A percentile compares a stretch with the other conserved stretches of the same genome.
Conservation (phyloP, 2,113 vertebrate species). For the Thermophis baileyi region DNA sequence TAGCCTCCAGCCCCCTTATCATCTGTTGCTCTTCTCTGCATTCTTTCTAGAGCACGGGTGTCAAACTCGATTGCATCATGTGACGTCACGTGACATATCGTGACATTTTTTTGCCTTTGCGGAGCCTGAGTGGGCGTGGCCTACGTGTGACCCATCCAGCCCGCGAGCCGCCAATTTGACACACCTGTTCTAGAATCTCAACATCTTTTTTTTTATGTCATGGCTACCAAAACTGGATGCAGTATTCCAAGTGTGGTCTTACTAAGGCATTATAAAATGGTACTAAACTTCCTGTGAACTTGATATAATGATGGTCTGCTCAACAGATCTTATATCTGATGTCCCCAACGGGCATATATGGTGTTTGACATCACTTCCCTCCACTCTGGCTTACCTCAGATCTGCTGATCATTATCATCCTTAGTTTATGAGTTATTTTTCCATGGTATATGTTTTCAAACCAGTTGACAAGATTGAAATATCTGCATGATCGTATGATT, state of each 20-base stretch:
- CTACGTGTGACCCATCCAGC: too few relatives aligned
- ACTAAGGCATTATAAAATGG: not conserved
- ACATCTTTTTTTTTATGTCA: not conserved
- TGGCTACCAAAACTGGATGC: not conserved
- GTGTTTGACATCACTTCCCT: not conserved
- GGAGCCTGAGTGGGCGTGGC: too few relatives aligned
- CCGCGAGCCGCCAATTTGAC: too few relatives aligned
- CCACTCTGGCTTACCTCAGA: not conserved
- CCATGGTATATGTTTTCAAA: not conserved
- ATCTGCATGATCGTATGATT: not conserved
- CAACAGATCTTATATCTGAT: not conserved
- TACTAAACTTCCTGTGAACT: not conserved
- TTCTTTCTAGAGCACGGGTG: not conserved
- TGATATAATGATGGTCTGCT: not conserved
- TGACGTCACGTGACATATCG: too few relatives aligned
- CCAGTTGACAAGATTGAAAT: not conserved
- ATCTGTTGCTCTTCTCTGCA: not conserved
- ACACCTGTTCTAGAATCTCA: not conserved
- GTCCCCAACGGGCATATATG: not conserved
- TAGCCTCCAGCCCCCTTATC: not conserved
- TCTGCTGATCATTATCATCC: not conserved
- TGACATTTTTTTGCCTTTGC: too few relatives aligned
- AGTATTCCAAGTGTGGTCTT: not conserved
- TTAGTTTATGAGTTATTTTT: not conserved
- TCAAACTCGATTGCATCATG: too few relatives aligned